Percentiles rank a stretch among this genome's conserved stretches.
phyloP scores from a whole-genome alignment of 2,113 vertebrate species.

The Tetraodon nigroviridis region DNA sequence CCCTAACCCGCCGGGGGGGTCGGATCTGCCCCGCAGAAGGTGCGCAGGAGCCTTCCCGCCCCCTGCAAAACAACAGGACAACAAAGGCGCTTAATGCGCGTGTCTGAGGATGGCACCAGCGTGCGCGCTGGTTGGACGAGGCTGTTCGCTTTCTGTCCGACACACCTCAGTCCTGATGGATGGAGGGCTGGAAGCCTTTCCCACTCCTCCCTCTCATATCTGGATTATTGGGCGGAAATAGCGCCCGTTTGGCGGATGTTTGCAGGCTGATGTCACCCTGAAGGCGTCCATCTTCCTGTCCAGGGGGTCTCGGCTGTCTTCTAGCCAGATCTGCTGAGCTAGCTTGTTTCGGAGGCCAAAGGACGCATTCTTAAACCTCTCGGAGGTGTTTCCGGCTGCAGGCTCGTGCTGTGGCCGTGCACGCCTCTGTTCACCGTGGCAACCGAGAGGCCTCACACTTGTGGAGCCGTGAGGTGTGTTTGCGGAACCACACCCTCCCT shows the following conservation, averaged over 20 bases:
- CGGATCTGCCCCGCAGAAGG: slow-evolving; percentile 32
- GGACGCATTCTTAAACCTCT: too few relatives aligned
- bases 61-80: neutral
- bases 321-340: neutral
- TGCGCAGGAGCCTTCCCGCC: slow-evolving; percentile 16
- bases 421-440: neutral
- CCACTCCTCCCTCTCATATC: slow-evolving; percentile 4
- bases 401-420: neutral
- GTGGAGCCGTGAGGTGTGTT: neutral
- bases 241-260: neutral
- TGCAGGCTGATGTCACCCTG: neutral
- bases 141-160: too few relatives aligned
- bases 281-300: neutral
- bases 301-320: neutral
- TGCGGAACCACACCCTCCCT: neutral
- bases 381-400: neutral
- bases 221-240: neutral
- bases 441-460: slow-evolving; percentile 17
- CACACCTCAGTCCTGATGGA: neutral
- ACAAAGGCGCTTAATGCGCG: slow-evolving; percentile 11
- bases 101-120: neutral
- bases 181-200: slow-evolving; percentile 35
- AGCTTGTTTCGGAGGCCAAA: too few relatives aligned
- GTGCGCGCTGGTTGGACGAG: too few relatives aligned
- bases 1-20: slow-evolving; percentile 52